phyloP scores from a whole-genome alignment of 2,113 vertebrate species.

The Oryzias woworae region DNA sequence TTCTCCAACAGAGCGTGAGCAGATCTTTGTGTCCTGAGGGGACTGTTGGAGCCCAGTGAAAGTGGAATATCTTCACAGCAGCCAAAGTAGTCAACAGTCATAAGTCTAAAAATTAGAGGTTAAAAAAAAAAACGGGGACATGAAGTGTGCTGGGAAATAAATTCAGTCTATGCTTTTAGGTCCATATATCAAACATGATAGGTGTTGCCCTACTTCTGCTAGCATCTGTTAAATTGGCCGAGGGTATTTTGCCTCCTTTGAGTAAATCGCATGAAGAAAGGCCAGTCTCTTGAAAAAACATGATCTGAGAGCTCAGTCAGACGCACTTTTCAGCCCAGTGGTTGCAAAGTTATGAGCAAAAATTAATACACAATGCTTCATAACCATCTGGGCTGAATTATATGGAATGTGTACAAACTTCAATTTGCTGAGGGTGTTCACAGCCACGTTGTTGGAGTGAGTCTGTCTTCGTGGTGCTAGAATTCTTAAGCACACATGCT shows the following conservation, averaged over 20 bases:
- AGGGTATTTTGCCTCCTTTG: conserved; percentile 16
- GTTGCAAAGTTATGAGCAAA: conserved; percentile 3
- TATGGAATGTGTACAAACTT: not conserved
- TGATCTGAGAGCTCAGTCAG: not conserved
- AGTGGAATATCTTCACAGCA: conserved; percentile 37
- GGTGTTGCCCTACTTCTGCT: conserved; percentile 19
- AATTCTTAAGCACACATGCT: too few relatives aligned
- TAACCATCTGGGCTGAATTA: not conserved
- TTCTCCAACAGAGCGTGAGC: conserved; percentile 47
- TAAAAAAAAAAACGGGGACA: not conserved
- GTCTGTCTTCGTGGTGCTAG: too few relatives aligned
- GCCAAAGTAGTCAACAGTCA: conserved; percentile 33
- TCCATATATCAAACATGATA: conserved; percentile 15
- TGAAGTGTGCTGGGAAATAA: conserved; percentile 28
- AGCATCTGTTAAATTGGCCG: conserved; percentile 24
- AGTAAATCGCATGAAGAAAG: conserved; percentile 24
- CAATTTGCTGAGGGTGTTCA: not conserved
- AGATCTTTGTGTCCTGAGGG: conserved; percentile 35
- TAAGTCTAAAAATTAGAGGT: conserved; percentile 17
- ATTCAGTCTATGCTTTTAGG: conserved; percentile 24
- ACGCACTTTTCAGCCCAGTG: not conserved
- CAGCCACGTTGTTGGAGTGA: not conserved
- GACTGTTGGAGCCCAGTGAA: not conserved
- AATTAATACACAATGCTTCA: not conserved
- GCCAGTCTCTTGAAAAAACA: not conserved